Base-by-base conservation (phyloP, 2,113 vertebrate genomes). In the Alligator sinensis region DNA sequence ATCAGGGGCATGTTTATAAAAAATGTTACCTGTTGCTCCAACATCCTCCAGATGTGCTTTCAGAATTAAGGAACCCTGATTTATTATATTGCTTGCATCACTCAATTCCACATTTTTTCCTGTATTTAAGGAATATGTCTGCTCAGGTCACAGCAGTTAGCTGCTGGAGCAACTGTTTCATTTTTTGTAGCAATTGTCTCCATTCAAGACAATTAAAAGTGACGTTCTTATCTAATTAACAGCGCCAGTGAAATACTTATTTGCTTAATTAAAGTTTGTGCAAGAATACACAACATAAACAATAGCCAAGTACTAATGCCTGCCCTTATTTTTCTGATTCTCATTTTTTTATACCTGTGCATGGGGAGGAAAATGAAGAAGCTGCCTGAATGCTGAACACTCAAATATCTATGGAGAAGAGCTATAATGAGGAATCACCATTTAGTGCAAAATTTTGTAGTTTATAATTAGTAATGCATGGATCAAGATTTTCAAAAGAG, bases 221-320 rank as follows among this genome's bases (percentile, higher is more conserved):
- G 28, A 25, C 79, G 84, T 93, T 83, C 87, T 87, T 87, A 94
- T 55, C 77, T 94, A 94, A 96, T 93, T 87, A 95, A 47, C 9
- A 61, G 87, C 74, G 22, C 15, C 75, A 58, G 55, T 81, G 58
- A 87, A 96, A 86, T 27, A 86, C 9, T 30, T 30, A 89, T 60
- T 55, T 88, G 64, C 14, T 75, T 90, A 92, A 90, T 93, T 95
- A 92, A 95, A 75, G 93, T 58, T 6, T n/a, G 72, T 78, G 82
- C 89, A n/a, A 89, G 95, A 97, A 92, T 77, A 85, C n/a, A 77
- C 18, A 83, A 28, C 59, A 80, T 75, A 94, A 92, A 77, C 77
- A 74, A 59, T 83, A 80, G n/a, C 19, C 62, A 28, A 25, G 18
- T 87, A 47, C 62, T 82, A 93, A 82, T 84, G 77, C 80, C 84